Evolutionary conservation across 2,113 vertebrate genomes (phyloP).

Genomic region (Illadopsis cleaveri): DNA sequence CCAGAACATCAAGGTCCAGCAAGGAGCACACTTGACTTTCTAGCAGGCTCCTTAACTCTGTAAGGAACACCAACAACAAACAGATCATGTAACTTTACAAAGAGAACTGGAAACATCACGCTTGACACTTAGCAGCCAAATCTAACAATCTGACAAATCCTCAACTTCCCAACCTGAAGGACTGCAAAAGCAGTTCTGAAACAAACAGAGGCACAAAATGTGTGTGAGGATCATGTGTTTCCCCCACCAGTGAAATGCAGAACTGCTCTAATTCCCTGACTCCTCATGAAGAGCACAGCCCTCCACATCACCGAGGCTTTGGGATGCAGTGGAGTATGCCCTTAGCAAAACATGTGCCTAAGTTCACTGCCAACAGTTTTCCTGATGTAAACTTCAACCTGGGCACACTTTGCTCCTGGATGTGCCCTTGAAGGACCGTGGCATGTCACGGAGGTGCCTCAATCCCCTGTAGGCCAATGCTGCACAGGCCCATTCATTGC

Average conservation of each 20-base stretch:
- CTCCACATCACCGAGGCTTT: background rate
- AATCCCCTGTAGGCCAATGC: background rate
- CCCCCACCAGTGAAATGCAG: background rate
- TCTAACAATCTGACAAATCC: background rate
- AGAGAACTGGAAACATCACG: background rate
- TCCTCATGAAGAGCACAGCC: background rate
- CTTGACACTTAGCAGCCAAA: background rate
- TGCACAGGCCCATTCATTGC: rapidly evolving
- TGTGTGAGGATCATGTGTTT: background rate
- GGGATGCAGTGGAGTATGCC: rapidly evolving
- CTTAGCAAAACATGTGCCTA: background rate
- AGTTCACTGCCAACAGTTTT: background rate
- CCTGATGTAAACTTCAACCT: background rate
- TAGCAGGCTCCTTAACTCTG: background rate
- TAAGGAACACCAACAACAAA: background rate
- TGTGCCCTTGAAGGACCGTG: background rate
- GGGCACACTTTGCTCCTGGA: background rate
- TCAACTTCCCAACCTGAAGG: background rate
- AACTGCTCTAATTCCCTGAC: background rate
- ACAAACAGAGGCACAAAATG: background rate
- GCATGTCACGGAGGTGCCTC: background rate
- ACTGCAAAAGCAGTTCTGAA: background rate
- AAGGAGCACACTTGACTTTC: background rate
- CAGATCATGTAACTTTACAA: rapidly evolving
- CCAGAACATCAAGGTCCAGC: background rate